Percentiles rank a stretch among this genome's conserved stretches.
Conservation (phyloP, 2,113 vertebrate genomes). For the Tympanuchus pallidicinctus region DNA sequence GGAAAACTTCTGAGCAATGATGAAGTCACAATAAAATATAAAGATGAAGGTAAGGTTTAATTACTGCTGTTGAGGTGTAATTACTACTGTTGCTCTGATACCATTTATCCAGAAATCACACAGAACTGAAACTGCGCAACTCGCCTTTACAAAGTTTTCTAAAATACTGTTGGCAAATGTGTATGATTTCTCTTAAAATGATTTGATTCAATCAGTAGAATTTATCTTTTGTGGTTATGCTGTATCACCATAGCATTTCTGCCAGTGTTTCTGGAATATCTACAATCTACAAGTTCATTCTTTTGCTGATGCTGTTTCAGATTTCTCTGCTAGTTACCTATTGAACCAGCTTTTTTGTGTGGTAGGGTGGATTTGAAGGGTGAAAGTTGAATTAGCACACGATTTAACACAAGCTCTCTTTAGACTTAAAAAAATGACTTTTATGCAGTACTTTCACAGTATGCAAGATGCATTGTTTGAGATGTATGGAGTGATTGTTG, state of each 20-base stretch:
- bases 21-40: constrained; percentile 98
- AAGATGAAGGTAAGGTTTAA: constrained; percentile 91
- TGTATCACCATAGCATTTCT: neutral
- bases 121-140: neutral
- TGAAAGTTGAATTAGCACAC: neutral
- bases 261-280: neutral
- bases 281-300: neutral
- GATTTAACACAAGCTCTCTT: neutral
- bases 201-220: neutral
- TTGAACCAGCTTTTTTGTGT: neutral
- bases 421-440: neutral
- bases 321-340: neutral
- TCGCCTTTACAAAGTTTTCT: neutral
- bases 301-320: neutral
- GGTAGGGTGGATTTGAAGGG: neutral
- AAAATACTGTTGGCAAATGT: neutral
- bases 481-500: neutral
- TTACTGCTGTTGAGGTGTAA: neutral
- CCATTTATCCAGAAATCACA: fast-evolving
- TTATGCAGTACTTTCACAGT: neutral
- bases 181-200: neutral
- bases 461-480: neutral
- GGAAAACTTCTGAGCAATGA: constrained; percentile 97
- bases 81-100: neutral
- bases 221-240: neutral